Base-by-base conservation (phyloP, 2,888 invertebrate species). In the Mayetiola destructor region DNA sequence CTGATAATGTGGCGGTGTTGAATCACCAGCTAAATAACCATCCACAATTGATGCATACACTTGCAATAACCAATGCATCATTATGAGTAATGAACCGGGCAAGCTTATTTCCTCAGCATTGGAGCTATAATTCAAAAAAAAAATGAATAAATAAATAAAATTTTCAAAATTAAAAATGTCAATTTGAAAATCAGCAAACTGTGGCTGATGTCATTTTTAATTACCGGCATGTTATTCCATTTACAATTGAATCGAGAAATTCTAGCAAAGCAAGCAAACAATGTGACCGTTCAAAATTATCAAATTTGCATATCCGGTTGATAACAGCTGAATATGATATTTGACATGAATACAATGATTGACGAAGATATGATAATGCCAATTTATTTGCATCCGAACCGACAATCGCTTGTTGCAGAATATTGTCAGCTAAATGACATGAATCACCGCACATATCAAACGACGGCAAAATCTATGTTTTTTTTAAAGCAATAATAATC, bases 271-370 rank as follows among this genome's bases (percentile, higher is more conserved):
- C 88, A 20, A 85, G 77, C 40, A 94, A 81, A 68, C 95, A 95
- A 68, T 91, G 88, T 0, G 88, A 85, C 67, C 92, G 90, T 59
- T 84, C 82, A 66, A 85, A 84, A 55, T 89, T 85, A 63, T 89
- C 88, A 71, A 90, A 93, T 72, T 89, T 88, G 56, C 90, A 84
- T 60, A 95, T 85, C 65, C 90, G 81, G 66, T 86, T 86, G 29
- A 94, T 71, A 0, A 92, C 92, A 4, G 93, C 89, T 6, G 89
- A 88, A 68, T 91, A 90, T 0, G 93, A 92, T 1, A 95, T 89
- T 61, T 94, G 73, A 72, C 93, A 91, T 6, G 91, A 86, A 63
- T 89, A 88, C 57, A 94, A 72, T 1, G 92, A 92, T 74, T 95
- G 94, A 69, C 88, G 88, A 60, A 96, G 75, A 70, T 95, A 96